Evolutionary conservation across 2,888 invertebrate species (phyloP).

Genomic region (Brachyopa scutellaris): DNA sequence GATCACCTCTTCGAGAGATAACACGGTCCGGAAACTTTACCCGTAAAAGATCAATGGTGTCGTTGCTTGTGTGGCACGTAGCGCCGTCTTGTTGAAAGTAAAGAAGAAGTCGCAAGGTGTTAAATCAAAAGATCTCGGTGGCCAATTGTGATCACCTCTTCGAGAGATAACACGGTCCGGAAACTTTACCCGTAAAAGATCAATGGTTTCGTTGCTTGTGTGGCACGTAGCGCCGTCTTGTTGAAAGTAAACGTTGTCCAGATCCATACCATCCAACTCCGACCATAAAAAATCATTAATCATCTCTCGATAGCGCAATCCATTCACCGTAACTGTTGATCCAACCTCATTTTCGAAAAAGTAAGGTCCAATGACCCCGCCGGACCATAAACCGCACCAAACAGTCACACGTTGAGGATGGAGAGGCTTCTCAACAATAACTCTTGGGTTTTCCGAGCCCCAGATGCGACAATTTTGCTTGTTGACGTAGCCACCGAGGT

Average conservation of each 20-base stretch:
- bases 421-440: no score
- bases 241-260: slow-evolving; percentile 13
- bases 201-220: background rate
- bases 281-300: background rate
- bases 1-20: no score
- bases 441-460: no score
- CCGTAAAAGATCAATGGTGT: no score
- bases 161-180: background rate
- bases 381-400: no score
- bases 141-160: slow-evolving; percentile 26
- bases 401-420: no score
- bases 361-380: background rate
- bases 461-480: no score
- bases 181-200: background rate
- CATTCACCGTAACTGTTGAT: background rate
- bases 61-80: slow-evolving; percentile 21
- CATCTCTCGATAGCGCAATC: background rate
- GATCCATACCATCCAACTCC: slow-evolving; percentile 1
- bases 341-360: slow-evolving; percentile 6
- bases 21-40: no score
- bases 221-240: slow-evolving; percentile 30
- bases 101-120: no score
- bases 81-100: slow-evolving; percentile 19
- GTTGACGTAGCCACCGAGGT: no score
- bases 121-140: background rate